A percentile compares a stretch with the other conserved stretches of the same genome.
phyloP scores from a whole-genome alignment of 64 coral and sea anemone genomes.

The Hydrozoanthus tunicans region DNA sequence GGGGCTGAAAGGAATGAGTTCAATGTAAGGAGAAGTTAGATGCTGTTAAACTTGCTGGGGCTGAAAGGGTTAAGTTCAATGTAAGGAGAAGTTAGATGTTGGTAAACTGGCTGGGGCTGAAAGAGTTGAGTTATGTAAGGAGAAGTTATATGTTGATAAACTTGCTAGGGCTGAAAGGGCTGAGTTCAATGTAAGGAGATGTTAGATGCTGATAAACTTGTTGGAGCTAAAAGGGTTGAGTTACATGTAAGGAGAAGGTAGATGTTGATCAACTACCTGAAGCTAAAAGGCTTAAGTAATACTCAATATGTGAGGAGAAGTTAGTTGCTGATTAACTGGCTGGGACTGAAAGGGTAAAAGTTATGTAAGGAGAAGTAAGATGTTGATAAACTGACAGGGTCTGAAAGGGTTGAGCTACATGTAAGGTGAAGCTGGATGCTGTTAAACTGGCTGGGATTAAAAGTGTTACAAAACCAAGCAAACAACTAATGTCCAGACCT shows the following conservation, averaged over 20 bases:
- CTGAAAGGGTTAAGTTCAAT: not conserved
- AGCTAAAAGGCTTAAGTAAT: not conserved
- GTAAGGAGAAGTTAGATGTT: too few relatives aligned
- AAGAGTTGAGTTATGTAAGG: too few relatives aligned
- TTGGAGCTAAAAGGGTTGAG: too few relatives aligned
- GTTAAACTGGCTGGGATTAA: not conserved
- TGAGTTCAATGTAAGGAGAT: too few relatives aligned
- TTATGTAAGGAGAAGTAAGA: not conserved
- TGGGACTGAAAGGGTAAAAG: not conserved
- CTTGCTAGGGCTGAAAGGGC: too few relatives aligned
- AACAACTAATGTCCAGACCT: constrained; percentile 14
- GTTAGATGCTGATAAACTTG: too few relatives aligned
- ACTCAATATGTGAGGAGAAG: not conserved
- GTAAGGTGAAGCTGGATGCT: not conserved
- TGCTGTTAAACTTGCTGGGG: not conserved
- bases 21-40: not conserved
- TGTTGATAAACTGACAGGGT: not conserved
- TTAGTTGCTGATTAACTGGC: not conserved
- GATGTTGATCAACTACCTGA: not conserved
- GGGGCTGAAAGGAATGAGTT: not conserved
- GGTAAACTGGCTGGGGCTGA: too few relatives aligned
- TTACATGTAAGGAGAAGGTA: too few relatives aligned
- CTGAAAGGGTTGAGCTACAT: not conserved
- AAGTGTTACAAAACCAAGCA: not conserved
- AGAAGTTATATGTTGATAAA: too few relatives aligned